These are phyloP conservation scores for Gerris buenoi DNA, from an alignment of 1,140 invertebrate genomes.

Conservation along the genomic window DNA sequence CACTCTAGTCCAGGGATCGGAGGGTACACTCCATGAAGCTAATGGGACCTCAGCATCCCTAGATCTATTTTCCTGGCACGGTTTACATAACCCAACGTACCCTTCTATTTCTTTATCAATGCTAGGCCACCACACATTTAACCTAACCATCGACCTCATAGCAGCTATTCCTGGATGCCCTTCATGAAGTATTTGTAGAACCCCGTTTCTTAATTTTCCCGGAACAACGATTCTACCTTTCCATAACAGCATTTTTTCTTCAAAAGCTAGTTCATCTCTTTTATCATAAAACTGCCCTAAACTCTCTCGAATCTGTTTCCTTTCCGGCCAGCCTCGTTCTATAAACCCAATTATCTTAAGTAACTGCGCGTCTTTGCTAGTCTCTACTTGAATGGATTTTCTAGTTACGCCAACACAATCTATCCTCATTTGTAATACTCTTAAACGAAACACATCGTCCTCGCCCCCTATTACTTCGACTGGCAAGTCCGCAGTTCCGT, in stretches of 20 bases:
- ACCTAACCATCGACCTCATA: too few relatives aligned
- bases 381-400: neutral
- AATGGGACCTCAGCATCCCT: too few relatives aligned
- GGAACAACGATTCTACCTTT: neutral
- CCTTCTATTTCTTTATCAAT: too few relatives aligned
- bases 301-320: neutral
- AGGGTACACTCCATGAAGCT: too few relatives aligned
- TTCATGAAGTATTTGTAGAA: neutral
- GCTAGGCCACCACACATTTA: too few relatives aligned
- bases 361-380: neutral
- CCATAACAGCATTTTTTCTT: neutral
- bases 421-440: neutral
- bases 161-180: too few relatives aligned
- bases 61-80: too few relatives aligned
- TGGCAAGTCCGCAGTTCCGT: neutral
- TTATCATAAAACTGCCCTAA: neutral
- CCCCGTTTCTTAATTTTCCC: neutral
- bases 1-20: too few relatives aligned
- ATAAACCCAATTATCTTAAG: neutral
- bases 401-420: neutral
- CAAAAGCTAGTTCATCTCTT: neutral
- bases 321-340: neutral
- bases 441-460: neutral
- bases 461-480: neutral
- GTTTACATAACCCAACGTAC: too few relatives aligned